A percentile compares a stretch with the other conserved stretches of the same genome.
These are phyloP conservation scores for Hydrolagus colliei DNA, from an alignment of 2,797 vertebrate species.

Conservation along the genomic window DNA sequence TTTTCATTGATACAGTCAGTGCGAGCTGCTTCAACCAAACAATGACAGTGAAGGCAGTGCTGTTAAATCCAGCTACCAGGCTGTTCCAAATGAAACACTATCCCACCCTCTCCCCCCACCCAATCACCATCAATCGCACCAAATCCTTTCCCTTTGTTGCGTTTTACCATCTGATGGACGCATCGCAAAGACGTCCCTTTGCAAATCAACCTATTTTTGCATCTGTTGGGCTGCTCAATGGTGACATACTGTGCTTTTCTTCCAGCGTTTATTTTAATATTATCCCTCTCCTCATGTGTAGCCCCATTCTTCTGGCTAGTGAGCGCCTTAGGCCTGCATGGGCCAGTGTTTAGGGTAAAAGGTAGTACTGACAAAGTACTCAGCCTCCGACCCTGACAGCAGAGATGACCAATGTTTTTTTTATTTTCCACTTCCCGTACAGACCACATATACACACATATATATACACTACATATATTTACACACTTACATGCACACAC, in stretches of 20 bases:
- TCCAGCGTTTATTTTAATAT: no score
- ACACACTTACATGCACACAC: no score
- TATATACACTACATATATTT: no score
- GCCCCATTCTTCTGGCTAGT: neutral
- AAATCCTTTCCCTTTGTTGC: neutral
- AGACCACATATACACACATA: no score
- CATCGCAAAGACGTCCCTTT: no score
- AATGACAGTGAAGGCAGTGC: neutral
- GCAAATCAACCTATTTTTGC: neutral
- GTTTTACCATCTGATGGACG: neutral
- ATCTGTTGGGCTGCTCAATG: neutral
- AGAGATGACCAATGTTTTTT: neutral
- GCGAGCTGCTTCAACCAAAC: neutral
- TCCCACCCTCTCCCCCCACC: neutral
- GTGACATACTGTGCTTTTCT: neutral
- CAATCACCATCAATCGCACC: no score
- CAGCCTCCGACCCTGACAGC: neutral
- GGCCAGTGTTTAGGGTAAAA: neutral
- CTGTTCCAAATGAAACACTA: conserved; percentile 18
- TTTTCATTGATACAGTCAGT: neutral
- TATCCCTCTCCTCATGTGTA: neutral
- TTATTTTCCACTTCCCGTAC: no score
- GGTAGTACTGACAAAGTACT: neutral
- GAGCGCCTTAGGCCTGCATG: neutral
- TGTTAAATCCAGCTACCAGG: neutral